A percentile compares a stretch with the other conserved stretches of the same genome.
Conservation (phyloP, 2,888 invertebrate species). For the Mantis religiosa region DNA sequence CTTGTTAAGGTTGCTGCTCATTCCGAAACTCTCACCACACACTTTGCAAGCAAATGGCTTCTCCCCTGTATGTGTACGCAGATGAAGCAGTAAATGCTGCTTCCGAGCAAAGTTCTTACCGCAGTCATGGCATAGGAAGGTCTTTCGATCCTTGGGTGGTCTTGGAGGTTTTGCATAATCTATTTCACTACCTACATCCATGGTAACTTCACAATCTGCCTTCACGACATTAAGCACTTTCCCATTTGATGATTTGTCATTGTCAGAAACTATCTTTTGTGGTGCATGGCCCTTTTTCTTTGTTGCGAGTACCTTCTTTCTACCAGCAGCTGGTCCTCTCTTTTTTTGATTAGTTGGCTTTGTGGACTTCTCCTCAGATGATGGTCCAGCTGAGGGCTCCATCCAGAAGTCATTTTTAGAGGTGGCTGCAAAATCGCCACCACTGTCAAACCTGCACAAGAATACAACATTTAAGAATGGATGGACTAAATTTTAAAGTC, state of each 20-base stretch:
- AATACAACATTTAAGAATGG: background rate
- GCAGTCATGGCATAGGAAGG: constrained; percentile 4
- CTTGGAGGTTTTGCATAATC: background rate
- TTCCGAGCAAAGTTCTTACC: constrained; percentile 4
- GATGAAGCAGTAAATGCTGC: background rate
- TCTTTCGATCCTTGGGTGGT: background rate
- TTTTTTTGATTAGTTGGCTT: background rate
- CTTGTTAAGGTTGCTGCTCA: constrained; percentile 6
- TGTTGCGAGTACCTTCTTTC: background rate
- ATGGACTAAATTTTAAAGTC: too few relatives aligned
- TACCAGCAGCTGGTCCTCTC: background rate
- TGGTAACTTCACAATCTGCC: background rate
- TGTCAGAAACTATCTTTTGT: background rate
- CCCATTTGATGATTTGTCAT: background rate
- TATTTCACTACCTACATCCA: background rate
- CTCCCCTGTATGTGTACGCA: constrained; percentile 16
- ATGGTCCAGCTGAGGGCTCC: background rate
- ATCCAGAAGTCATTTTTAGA: background rate
- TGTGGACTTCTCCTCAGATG: background rate
- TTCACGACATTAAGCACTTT: background rate
- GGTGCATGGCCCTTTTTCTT: background rate
- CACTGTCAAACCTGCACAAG: background rate
- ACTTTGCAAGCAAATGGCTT: constrained; percentile 18
- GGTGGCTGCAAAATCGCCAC: background rate
- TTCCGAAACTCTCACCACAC: constrained; percentile 10